Evolutionary conservation across 1,140 invertebrate species (phyloP), one percentile per base, ranked within the genome.

Genomic region (Pseudomyrmex concolor): DNA sequence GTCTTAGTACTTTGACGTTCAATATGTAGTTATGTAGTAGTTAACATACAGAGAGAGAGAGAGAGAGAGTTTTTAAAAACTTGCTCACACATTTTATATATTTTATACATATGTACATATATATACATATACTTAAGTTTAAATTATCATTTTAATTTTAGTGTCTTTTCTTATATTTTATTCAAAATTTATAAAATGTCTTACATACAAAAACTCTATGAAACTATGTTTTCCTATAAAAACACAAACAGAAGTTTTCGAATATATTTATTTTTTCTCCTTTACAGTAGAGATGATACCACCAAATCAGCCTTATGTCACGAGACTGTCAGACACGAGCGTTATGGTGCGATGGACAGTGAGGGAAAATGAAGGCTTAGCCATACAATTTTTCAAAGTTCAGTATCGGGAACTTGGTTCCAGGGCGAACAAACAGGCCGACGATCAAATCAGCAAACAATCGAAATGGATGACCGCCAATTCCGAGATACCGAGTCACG

Each of bases 321-420:
- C 97, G 0, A 95, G 98, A 10, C 91, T 99, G 22, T 97, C 97
- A 0, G 97, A 98, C 89, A 95, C 97, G n/a, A 98, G 98, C 1
- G 98, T 99, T 0, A 98, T 99, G 97, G 96, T 99, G 0, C 95
- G 97, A 43, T 99, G 98, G 98, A 95, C 95, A 1, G 97, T 98
- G 7, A 96, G 97, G 0, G 94, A 96, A 13, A 97, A 98, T 88
- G 95, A 95, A n/a, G 97, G 98, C 0, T 92, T 99, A 15, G 95
- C 96, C 0, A 98, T 99, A 84, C 95, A 95, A 82, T 98, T 99
- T 92, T 99, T 98, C 92, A 98, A 98, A 94, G 97, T 98, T 2
- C 97, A 98, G 89, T 98, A 97, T 89, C 95, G 96, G 67, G 96
- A 97, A 92, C 93, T 97, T 15, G 95, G 95, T 0, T 95, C 73